Conservation (phyloP, 2,888 invertebrate species). For the Sabatieria punctata region DNA sequence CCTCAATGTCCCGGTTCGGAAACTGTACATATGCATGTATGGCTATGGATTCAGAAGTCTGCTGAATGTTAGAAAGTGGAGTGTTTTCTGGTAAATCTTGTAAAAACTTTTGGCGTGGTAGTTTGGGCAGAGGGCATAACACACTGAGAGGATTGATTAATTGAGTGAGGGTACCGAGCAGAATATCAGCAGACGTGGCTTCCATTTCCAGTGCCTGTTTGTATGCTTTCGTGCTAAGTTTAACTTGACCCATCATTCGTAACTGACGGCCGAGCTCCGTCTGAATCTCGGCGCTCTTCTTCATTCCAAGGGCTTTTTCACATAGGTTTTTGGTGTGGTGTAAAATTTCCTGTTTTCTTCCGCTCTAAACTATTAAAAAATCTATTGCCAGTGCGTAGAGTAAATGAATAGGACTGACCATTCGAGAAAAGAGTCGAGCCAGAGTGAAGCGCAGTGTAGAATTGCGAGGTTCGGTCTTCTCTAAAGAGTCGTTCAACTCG, state of each 20-base stretch:
- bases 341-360: constrained; percentile 45
- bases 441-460: constrained; percentile 50
- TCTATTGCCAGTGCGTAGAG: too few species aligned
- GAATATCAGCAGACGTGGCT: constrained; percentile 57
- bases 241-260: constrained; percentile 51
- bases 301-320: constrained; percentile 57
- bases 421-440: constrained; percentile 46
- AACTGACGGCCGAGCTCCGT: constrained; percentile 67
- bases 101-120: too few species aligned
- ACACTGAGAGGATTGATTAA: too few species aligned
- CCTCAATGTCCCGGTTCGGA: constrained; percentile 8
- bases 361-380: constrained; percentile 38
- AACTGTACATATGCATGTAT: too few species aligned
- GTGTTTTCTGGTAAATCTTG: too few species aligned
- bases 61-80: too few species aligned
- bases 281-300: constrained; percentile 51
- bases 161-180: constrained; percentile 39
- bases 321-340: constrained; percentile 55
- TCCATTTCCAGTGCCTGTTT: constrained; percentile 64
- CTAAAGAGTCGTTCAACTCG: constrained; percentile 48
- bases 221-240: constrained; percentile 61
- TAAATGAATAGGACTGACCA: constrained; percentile 43
- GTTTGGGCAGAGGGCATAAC: too few species aligned
- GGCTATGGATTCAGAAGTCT: too few species aligned
- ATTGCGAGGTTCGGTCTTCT: constrained; percentile 59